These are phyloP conservation scores for Pantelozetes paolii DNA, from an alignment of 2,888 invertebrate species.

Conservation along the genomic window DNA sequence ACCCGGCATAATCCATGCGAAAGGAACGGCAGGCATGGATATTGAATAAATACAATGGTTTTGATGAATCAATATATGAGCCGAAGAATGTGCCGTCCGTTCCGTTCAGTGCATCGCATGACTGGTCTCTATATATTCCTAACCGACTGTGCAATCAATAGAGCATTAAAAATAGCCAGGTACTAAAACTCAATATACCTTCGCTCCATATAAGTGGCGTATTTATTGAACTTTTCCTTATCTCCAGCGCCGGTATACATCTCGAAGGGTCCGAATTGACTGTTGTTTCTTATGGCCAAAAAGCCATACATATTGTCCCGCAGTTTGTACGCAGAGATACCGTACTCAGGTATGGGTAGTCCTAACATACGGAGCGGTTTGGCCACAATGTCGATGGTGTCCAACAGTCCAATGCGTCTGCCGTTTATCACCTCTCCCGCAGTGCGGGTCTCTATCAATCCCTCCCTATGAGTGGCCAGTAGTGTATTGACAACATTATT, in stretches of 20 bases:
- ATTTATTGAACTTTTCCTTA: conserved; percentile 14
- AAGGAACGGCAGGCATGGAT: conserved; percentile 32
- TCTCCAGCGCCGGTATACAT: conserved; percentile 6
- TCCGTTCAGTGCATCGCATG: conserved; percentile 28
- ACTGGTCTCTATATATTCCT: neutral
- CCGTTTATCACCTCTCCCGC: conserved; percentile 32
- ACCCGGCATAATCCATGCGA: conserved; percentile 7
- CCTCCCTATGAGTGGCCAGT: conserved; percentile 6
- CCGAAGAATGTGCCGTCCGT: conserved; percentile 38
- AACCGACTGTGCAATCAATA: neutral
- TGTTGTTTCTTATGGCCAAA: conserved; percentile 14
- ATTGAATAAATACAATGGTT: conserved; percentile 24
- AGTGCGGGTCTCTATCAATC: conserved; percentile 16
- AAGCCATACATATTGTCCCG: conserved; percentile 27
- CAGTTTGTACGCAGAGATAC: conserved; percentile 25
- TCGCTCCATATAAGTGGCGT: neutral
- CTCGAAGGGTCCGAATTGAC: conserved; percentile 31
- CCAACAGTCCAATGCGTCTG: neutral
- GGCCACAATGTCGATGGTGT: conserved; percentile 25
- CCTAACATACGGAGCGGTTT: conserved; percentile 22
- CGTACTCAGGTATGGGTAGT: conserved; percentile 24
- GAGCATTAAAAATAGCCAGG: too few species aligned
- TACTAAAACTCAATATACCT: neutral
- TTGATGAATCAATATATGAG: neutral
- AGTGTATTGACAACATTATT: conserved; percentile 23